Evolutionary conservation across 2,113 vertebrate species (phyloP), one percentile per base, ranked within the genome.

Genomic region (Oryzias javanicus): DNA sequence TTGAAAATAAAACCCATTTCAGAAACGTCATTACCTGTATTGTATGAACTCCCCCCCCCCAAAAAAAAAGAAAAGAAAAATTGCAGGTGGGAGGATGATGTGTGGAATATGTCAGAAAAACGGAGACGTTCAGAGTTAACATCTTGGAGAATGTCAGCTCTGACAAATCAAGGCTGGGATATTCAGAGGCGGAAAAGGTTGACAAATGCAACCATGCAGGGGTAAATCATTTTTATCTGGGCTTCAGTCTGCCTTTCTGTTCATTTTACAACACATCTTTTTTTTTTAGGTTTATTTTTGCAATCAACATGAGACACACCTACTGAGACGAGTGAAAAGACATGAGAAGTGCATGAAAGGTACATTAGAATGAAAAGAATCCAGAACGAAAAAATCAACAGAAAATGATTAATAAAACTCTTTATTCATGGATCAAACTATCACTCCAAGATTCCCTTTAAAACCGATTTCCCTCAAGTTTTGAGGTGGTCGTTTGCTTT

Each of bases 141-240:
- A 52, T 10, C 48, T 27, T 18, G 4, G 29, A 51, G 50, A 52
- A 42, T 52, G 41, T 62, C 51, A 47, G 20, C 25, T 27, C 16
- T 60, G 29, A 49, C 29, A 24, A 55, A 42, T 66, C 25, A 58
- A 58, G 61, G 40, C 14, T 61, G 35, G 12, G 56, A 60, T 48
- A 44, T 49, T 67, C 35, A 18, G 16, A 50, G 17, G 46, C 27
- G 29, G 67, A 63, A 20, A 53, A 59, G 53, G 19, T 14, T 62
- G 25, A 42, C 24, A 51, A 56, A 50, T 66, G 62, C 29, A 51
- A 42, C 53, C 29, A 55, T 20, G 49, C 17, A 42, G 14, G 46
- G 48, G 19, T 5, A 17, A 25, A 14, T 16, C 10, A 25, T 63
- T 66, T 29, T 42, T 8, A 42, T n/a, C 19, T 24, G 19, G 48